Conservation (phyloP, 2,888 invertebrate genomes). For the Gnatocerus cornutus region DNA sequence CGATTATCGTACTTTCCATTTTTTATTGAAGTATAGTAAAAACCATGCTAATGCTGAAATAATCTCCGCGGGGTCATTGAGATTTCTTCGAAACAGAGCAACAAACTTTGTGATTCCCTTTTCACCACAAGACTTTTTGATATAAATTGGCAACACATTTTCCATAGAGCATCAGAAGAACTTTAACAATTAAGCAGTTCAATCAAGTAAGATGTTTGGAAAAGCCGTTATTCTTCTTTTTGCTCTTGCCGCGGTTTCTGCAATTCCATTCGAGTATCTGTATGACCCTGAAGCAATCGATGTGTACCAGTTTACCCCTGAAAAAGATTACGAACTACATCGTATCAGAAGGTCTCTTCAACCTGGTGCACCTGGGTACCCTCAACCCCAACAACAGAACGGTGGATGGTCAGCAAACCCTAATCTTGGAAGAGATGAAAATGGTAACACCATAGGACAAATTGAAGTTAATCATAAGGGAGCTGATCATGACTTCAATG, state of each 20-base stretch:
- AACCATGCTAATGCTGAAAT: background rate
- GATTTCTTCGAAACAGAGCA: background rate
- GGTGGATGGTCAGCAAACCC: conserved; percentile 49
- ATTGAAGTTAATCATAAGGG: conserved; percentile 48
- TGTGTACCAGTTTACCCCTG: conserved; percentile 3
- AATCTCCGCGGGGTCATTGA: background rate
- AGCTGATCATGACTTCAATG: conserved; percentile 49
- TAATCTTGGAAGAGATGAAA: conserved; percentile 36
- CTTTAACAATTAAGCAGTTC: background rate
- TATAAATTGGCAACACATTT: background rate
- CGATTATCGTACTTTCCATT: background rate
- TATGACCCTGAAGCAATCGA: background rate
- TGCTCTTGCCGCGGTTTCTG: conserved; percentile 2
- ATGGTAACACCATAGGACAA: conserved; percentile 47
- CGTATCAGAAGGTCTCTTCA: conserved; percentile 38
- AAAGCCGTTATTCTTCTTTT: background rate
- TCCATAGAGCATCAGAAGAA: conserved; percentile 4
- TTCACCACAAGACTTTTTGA: background rate
- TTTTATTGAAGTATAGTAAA: background rate
- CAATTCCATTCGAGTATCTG: background rate
- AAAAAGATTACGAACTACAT: conserved; percentile 7
- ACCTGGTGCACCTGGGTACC: conserved; percentile 38
- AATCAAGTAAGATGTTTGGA: conserved; percentile 1
- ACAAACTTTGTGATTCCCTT: conserved; percentile 10
- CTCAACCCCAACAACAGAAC: conserved; percentile 12